Evolutionary conservation across 2,797 vertebrate species (phyloP), one percentile per base, ranked within the genome.

Genomic region (Propithecus perrieri): DNA sequence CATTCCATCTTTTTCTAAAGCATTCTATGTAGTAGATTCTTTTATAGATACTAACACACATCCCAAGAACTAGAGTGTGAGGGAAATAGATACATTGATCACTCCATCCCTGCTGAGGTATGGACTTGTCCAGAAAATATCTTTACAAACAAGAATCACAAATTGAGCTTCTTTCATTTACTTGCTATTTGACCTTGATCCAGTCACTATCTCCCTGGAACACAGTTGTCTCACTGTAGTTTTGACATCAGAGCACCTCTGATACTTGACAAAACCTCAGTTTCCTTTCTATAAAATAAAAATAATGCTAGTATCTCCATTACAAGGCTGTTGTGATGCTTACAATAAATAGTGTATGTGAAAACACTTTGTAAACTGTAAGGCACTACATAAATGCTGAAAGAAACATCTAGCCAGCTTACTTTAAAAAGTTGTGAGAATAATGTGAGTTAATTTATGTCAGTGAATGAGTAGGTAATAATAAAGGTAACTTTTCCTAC

Each of bases 271-370:
- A 7, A 74, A 91, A 75, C 9, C 5, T 71, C 20, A 55, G 14
- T 88, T 81, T 97, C n/a, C 24, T 76, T 94, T 61, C 63, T 87
- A 38, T 61, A 24, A 80, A 91, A 55, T 92, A 80, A 75, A 89
- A 92, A 72, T 75, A 92, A 38, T 86, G 38, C 5, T 79, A 71
- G 2, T 53, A 57, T 97, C 17, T 80, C 43, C 33, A 69, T 65
- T 22, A 67, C 33, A 9, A 81, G 33, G 5, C 4, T 75, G 15
- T 79, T 92, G 5, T 48, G 35, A 74, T 75, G 13, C 1, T 63
- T 84, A 90, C 7, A 81, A 50, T 71, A 74, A 81, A 41, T 30
- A 48, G 4, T 15, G 0, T 50, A 46, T 53, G 13, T 26, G 22
- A 55, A 75, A 88, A 15, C 4, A 69, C 13, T 61, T 46, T 76